Evolutionary conservation across 2,113 vertebrate genomes (phyloP), one percentile per base, ranked within the genome.

Genomic region (Coptodon bakossiorum): DNA sequence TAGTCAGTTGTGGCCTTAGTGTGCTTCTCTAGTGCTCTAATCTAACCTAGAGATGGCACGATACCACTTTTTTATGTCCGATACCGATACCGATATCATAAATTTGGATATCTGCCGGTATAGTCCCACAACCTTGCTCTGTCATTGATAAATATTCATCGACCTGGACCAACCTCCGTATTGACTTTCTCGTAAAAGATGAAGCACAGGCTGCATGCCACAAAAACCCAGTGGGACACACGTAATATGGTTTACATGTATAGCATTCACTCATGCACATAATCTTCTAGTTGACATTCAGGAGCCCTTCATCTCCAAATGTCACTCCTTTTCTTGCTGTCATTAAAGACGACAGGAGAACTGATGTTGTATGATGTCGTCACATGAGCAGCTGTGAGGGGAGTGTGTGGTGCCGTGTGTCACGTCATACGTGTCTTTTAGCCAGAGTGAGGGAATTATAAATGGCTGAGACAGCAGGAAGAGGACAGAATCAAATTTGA

Each of bases 81-180:
- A n/a, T n/a, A n/a, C n/a, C n/a, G n/a, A n/a, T n/a, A n/a, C n/a
- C n/a, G n/a, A n/a, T n/a, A n/a, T n/a, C n/a, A n/a, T n/a, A n/a
- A n/a, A n/a, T n/a, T n/a, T n/a, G n/a, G n/a, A n/a, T n/a, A n/a
- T n/a, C n/a, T n/a, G 2, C 27, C 31, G 9, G 9, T 43, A 9
- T 87, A 61, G 24, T 78, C 76, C 22, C 54, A 48, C 68, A 89
- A 83, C 92, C 88, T 89, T 89, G 81, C 59, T 68, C 19, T 90
- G 84, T 82, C 90, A 90, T 88, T 93, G 90, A 91, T 93, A 68
- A 92, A 94, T 94, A 94, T 93, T 92, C 82, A 92, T 92, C 27
- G 7, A 50, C 19, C 68, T 27, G 36, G 29, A 83, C 82, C 56
- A 71, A 22, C 9, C 6, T 82, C 68, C 6, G 43, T 89, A 86